phyloP scores from a whole-genome alignment of 2,113 vertebrate species.

The Thunnus thynnus region DNA sequence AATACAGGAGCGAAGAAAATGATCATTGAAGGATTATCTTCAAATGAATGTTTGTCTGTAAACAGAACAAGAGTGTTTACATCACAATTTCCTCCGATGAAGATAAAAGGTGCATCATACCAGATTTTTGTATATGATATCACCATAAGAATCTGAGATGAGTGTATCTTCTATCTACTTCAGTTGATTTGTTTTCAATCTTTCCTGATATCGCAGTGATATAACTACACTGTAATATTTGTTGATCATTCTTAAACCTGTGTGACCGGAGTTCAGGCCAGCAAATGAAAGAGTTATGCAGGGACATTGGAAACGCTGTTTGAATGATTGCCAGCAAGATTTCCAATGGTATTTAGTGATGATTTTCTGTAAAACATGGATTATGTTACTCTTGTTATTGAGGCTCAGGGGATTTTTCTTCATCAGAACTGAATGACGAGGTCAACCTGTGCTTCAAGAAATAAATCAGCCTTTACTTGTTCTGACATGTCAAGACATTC shows the following conservation, averaged over 20 bases:
- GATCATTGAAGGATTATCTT: background rate
- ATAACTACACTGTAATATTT: too few species aligned
- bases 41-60: too few species aligned
- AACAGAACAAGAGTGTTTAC: background rate
- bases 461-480: background rate
- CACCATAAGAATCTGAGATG: too few species aligned
- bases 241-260: background rate
- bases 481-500: constrained; percentile 4
- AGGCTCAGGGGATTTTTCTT: too few species aligned
- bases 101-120: background rate
- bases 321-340: background rate
- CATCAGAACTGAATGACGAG: background rate
- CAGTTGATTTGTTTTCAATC: too few species aligned
- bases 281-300: background rate
- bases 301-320: background rate
- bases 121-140: too few species aligned
- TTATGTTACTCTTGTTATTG: background rate
- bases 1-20: background rate
- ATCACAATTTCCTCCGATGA: background rate
- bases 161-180: too few species aligned
- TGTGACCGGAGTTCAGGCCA: background rate
- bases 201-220: too few species aligned
- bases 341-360: background rate
- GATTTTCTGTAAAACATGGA: background rate
- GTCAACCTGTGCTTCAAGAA: background rate